Percentiles rank a stretch among this genome's conserved stretches.
Evolutionary conservation across 1,140 invertebrate genomes (phyloP).

Genomic region (Anastatus disparis): DNA sequence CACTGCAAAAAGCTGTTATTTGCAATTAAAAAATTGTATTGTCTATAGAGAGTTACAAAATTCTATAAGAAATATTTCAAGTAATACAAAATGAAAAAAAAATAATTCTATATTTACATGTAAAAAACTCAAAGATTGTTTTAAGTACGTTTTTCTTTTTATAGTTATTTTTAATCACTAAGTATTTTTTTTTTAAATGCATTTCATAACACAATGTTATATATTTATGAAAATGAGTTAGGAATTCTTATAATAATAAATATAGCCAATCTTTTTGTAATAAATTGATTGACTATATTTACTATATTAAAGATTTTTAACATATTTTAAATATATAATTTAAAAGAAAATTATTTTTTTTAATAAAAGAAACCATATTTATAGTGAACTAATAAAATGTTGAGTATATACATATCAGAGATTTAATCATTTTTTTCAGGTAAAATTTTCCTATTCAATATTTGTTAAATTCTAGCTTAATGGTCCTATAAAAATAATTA

Average conservation of each 20-base stretch:
- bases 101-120: neutral
- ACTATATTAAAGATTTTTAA: neutral
- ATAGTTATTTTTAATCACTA: too few species aligned
- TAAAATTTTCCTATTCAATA: neutral
- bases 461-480: conserved; percentile 59
- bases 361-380: neutral
- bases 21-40: conserved; percentile 1
- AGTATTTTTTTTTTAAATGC: too few species aligned
- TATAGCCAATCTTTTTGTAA: too few species aligned
- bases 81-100: neutral
- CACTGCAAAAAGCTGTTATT: neutral
- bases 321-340: neutral
- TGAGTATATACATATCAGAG: conserved; percentile 12
- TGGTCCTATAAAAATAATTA: conserved; percentile 70
- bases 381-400: conserved; percentile 3
- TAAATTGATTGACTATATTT: too few species aligned
- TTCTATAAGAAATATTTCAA: neutral
- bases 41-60: conserved; percentile 7
- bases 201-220: too few species aligned
- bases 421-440: neutral
- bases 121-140: too few species aligned
- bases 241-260: too few species aligned
- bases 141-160: too few species aligned
- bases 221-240: too few species aligned
- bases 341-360: neutral